A percentile compares a stretch with the other conserved stretches of the same genome.
phyloP scores from a whole-genome alignment of 2,888 invertebrate genomes.

The Hypomecis punctinalis region DNA sequence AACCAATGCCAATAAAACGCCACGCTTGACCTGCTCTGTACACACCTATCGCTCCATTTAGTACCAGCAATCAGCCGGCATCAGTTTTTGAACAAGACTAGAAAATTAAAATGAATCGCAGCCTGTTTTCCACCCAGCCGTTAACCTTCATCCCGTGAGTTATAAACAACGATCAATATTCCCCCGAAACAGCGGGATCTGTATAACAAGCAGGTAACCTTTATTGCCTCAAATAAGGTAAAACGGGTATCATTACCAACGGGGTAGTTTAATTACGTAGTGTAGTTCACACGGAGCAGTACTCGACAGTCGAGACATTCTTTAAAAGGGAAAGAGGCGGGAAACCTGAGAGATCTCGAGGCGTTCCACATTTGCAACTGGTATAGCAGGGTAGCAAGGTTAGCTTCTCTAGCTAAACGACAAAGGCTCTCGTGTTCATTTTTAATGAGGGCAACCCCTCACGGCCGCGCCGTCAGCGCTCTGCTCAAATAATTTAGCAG shows the following conservation, averaged over 20 bases:
- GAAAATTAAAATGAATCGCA: constrained; percentile 24
- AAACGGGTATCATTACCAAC: constrained; percentile 1
- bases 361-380: constrained; percentile 58
- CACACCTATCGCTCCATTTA: constrained; percentile 29
- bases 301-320: constrained; percentile 26
- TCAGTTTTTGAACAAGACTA: constrained; percentile 10
- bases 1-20: constrained; percentile 38
- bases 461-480: constrained; percentile 38
- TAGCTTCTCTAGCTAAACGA: constrained; percentile 54
- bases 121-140: background rate
- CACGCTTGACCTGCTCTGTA: constrained; percentile 46
- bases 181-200: constrained; percentile 21
- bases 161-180: constrained; percentile 31
- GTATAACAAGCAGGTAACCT: constrained; percentile 17
- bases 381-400: constrained; percentile 31
- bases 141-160: constrained; percentile 23
- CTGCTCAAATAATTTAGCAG: constrained; percentile 42
- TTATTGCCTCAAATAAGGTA: constrained; percentile 14
- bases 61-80: constrained; percentile 14
- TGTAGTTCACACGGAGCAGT: constrained; percentile 14
- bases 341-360: constrained; percentile 57
- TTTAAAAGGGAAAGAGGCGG: constrained; percentile 46
- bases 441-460: constrained; percentile 61
- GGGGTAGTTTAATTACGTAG: constrained; percentile 14
- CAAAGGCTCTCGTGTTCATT: constrained; percentile 54